A percentile compares a stretch with the other conserved stretches of the same genome.
phyloP scores from a whole-genome alignment of 2,888 invertebrate genomes.

The Sylvicola cinctus region DNA sequence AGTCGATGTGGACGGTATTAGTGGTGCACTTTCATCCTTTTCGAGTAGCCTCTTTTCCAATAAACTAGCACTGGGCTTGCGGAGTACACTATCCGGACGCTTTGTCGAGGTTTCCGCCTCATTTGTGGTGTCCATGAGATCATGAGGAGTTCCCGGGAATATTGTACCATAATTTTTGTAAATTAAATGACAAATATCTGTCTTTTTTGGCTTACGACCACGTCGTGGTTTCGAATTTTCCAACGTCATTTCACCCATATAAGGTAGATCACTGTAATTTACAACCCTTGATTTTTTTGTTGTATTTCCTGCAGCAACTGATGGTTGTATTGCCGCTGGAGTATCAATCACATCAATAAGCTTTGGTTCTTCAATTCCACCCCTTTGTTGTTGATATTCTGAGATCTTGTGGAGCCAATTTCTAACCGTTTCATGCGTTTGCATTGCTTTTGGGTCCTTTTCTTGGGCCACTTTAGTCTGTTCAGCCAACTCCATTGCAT shows the following conservation, averaged over 20 bases:
- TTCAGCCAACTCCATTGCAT: background rate
- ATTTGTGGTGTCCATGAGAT: constrained; percentile 14
- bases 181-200: constrained; percentile 77
- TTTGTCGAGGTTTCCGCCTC: background rate
- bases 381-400: constrained; percentile 40
- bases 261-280: constrained; percentile 66
- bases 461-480: background rate
- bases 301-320: constrained; percentile 6
- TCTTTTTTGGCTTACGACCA: constrained; percentile 78
- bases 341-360: constrained; percentile 4
- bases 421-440: constrained; percentile 40
- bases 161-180: constrained; percentile 84
- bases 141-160: constrained; percentile 48
- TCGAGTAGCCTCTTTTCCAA: constrained; percentile 6
- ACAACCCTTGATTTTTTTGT: constrained; percentile 28
- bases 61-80: background rate
- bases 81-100: background rate
- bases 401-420: constrained; percentile 58
- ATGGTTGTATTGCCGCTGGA: constrained; percentile 4
- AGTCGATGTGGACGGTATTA: constrained; percentile 8
- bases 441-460: background rate
- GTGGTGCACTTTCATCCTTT: constrained; percentile 12
- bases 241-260: constrained; percentile 82
- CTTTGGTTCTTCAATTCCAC: background rate
- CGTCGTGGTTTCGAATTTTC: constrained; percentile 72